A percentile compares a stretch with the other conserved stretches of the same genome.
phyloP scores from a whole-genome alignment of 2,888 invertebrate species.

The Ennomos fuscantarius region DNA sequence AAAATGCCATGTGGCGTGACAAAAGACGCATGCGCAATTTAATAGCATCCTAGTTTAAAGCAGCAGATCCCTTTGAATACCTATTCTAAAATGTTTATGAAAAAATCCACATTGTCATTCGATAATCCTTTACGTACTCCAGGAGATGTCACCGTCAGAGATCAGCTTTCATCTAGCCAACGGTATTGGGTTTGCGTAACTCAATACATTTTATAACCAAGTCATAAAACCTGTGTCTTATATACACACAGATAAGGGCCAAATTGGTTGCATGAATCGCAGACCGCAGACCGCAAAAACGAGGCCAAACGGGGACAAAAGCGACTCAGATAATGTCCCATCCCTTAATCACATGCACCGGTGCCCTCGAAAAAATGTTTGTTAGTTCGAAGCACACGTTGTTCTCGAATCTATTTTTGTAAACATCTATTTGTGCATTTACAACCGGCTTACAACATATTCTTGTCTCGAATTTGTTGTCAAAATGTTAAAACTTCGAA shows the following conservation, averaged over 20 bases:
- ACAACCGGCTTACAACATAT: slow-evolving; percentile 65
- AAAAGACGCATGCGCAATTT: slow-evolving; percentile 83
- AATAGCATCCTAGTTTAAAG: slow-evolving; percentile 80
- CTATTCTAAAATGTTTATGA: slow-evolving; percentile 61
- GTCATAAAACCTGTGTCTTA: slow-evolving; percentile 44
- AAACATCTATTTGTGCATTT: slow-evolving; percentile 67
- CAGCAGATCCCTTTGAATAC: slow-evolving; percentile 70
- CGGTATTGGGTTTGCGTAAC: slow-evolving; percentile 83
- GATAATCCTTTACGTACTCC: slow-evolving; percentile 83
- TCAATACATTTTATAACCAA: slow-evolving; percentile 70
- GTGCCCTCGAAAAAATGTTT: slow-evolving; percentile 80
- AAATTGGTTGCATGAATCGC: slow-evolving; percentile 51
- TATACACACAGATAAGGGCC: slow-evolving; percentile 52
- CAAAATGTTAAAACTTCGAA: slow-evolving; percentile 65
- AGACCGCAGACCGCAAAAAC: slow-evolving; percentile 78
- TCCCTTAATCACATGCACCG: slow-evolving; percentile 85
- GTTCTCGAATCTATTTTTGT: slow-evolving; percentile 69
- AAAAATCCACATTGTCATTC: slow-evolving; percentile 81
- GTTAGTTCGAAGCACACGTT: slow-evolving; percentile 69
- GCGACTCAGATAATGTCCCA: slow-evolving; percentile 78
- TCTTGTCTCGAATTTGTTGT: slow-evolving; percentile 61
- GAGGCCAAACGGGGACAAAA: slow-evolving; percentile 73
- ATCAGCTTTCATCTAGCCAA: slow-evolving; percentile 82
- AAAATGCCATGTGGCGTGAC: slow-evolving; percentile 80
- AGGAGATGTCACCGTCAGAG: slow-evolving; percentile 81